Percentiles rank a stretch among this genome's conserved stretches.
Evolutionary conservation across 2,797 vertebrate genomes (phyloP).

Genomic region (Hapalemur alaotrensis): DNA sequence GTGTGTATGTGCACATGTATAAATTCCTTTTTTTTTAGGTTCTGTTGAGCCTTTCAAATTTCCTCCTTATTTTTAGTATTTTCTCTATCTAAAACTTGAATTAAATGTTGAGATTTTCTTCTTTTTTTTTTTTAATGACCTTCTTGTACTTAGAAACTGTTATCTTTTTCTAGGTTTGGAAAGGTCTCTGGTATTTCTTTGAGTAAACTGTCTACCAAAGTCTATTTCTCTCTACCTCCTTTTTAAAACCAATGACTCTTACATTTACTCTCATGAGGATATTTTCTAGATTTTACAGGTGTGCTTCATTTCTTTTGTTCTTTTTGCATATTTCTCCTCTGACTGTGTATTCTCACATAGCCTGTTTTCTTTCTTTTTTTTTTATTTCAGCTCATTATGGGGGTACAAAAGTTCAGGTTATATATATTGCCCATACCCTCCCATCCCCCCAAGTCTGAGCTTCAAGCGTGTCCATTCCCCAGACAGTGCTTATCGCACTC

Average conservation of each 20-base stretch:
- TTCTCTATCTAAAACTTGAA: background rate
- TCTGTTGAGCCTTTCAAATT: background rate
- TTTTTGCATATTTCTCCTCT: background rate
- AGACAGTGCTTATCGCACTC: too few relatives aligned
- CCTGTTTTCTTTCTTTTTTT: too few relatives aligned
- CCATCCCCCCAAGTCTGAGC: too few relatives aligned
- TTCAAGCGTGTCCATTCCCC: too few relatives aligned
- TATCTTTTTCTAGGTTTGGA: background rate
- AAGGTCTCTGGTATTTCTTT: background rate
- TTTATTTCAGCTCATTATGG: too few relatives aligned
- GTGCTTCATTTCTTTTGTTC: background rate
- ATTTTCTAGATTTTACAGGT: background rate
- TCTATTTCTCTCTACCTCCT: background rate
- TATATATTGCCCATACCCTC: too few relatives aligned
- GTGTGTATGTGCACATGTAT: fast-evolving
- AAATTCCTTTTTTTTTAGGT: background rate
- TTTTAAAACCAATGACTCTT: background rate
- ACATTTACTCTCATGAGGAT: background rate
- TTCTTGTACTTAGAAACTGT: background rate
- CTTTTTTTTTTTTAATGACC: too few relatives aligned
- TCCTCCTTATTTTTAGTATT: background rate
- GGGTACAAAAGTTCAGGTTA: too few relatives aligned
- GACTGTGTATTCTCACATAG: background rate
- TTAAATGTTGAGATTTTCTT: background rate
- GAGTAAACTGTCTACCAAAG: background rate